Evolutionary conservation across 2,113 vertebrate species (phyloP).

Genomic region (Laterallus jamaicensis): DNA sequence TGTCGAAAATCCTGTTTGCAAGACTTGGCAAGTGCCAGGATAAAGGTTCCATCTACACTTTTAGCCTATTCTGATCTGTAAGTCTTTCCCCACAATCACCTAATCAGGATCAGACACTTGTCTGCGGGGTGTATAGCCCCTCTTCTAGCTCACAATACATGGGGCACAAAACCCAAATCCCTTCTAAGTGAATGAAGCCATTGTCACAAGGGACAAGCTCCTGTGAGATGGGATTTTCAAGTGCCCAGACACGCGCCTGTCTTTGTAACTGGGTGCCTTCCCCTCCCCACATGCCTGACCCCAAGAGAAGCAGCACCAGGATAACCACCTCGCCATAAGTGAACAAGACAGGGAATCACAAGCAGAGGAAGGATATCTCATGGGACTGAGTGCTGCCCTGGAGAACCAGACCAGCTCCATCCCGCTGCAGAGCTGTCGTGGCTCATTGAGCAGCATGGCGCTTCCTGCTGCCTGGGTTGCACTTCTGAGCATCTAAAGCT

Average conservation of each 20-base stretch:
- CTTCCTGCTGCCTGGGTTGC: neutral
- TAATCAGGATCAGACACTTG: neutral
- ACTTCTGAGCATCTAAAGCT: neutral
- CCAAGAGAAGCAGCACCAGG: accelerated
- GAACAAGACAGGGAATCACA: neutral
- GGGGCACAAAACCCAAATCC: neutral
- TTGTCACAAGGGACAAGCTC: neutral
- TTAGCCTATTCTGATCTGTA: neutral
- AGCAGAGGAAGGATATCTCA: neutral
- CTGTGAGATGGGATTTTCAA: neutral
- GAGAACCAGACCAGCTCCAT: neutral
- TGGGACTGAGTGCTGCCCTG: neutral
- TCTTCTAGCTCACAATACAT: neutral
- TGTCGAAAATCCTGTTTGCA: neutral
- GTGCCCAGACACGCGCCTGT: neutral
- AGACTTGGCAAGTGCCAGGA: neutral
- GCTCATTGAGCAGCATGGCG: neutral
- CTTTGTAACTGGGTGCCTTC: neutral
- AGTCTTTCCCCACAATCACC: neutral
- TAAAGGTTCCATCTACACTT: neutral
- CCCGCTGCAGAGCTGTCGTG: neutral
- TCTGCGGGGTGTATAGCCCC: neutral
- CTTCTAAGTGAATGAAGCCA: neutral
- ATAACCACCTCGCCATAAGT: neutral
- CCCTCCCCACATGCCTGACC: neutral